Base-by-base conservation (phyloP, 2,113 vertebrate species). In the Archocentrus centrarchus region DNA sequence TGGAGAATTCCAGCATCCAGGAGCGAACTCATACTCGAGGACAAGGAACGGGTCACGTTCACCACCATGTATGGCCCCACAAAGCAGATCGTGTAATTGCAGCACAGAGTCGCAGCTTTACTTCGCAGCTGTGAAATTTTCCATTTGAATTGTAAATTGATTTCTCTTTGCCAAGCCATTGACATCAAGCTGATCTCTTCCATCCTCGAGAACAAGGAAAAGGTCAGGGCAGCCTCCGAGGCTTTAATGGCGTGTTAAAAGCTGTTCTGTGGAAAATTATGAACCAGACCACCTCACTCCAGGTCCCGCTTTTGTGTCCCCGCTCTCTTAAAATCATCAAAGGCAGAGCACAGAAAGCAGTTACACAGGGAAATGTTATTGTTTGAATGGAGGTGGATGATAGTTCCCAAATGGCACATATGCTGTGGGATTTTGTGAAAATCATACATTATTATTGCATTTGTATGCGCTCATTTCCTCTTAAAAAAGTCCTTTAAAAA, bases 161-260 rank as follows among this genome's bases (percentile, higher is more conserved):
- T 57, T 13, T 53, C 2, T 81, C 77, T 77, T 66, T 50, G 70
- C 59, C 82, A 77, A 75, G 58, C 27, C 27, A 4, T 3, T 82
- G 77, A 73, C 59, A 75, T 79, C 70, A 35, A 35, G 50, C 22
- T 75, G 61, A 87, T 86, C 47, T 80, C 13, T 14, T 22, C 30
- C 11, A 27, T 73, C 63, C 41, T 62, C 20, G 20, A 66, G 13
- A 75, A 37, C 47, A 79, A 14, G 80, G 53, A 37, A 86, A 83
- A 82, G 59, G 77, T 89, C 79, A 81, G 11, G 37, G 80, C 18
- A 47, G 79, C 83, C 47, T 85, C 9, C 17, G 35, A 57, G 73
- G 75, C 32, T 92, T 88, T 91, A 80, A 90, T 59, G 83, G 84
- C 0, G 79, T 91, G 87, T 82, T 79, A 63, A 91, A 77, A 81